Evolutionary conservation across 1,140 invertebrate genomes (phyloP).

Genomic region (Cryptotermes secundus): DNA sequence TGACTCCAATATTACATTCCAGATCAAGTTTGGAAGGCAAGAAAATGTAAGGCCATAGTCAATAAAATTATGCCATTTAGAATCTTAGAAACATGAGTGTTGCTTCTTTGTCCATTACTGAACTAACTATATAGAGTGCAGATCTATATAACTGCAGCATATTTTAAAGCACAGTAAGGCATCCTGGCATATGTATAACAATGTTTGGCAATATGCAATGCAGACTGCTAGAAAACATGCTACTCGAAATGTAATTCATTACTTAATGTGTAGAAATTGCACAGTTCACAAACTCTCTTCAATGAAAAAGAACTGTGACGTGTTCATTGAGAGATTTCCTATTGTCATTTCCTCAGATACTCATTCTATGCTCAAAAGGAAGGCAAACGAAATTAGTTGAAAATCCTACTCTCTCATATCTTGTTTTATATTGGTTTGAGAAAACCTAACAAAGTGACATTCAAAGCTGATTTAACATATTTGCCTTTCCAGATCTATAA

Average conservation of each 20-base stretch:
- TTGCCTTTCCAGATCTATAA: background rate
- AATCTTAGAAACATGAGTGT: background rate
- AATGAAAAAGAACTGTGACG: background rate
- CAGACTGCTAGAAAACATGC: background rate
- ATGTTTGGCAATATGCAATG: background rate
- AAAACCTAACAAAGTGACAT: conserved; percentile 13
- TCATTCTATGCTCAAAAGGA: background rate
- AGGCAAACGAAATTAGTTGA: background rate
- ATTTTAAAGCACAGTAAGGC: background rate
- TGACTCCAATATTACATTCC: background rate
- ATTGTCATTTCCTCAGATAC: background rate
- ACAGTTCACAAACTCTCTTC: background rate
- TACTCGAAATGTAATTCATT: background rate
- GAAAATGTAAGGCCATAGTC: background rate
- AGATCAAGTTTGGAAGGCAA: background rate
- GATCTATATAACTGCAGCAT: background rate
- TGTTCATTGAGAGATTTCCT: background rate
- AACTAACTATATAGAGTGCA: background rate
- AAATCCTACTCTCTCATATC: background rate
- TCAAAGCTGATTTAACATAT: background rate
- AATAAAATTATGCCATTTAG: background rate
- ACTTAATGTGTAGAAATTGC: background rate
- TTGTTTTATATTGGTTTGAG: background rate
- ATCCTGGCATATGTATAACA: background rate
- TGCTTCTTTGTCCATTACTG: background rate